These are phyloP conservation scores for Hyles euphorbiae DNA, from an alignment of 1,140 invertebrate species.

Conservation along the genomic window DNA sequence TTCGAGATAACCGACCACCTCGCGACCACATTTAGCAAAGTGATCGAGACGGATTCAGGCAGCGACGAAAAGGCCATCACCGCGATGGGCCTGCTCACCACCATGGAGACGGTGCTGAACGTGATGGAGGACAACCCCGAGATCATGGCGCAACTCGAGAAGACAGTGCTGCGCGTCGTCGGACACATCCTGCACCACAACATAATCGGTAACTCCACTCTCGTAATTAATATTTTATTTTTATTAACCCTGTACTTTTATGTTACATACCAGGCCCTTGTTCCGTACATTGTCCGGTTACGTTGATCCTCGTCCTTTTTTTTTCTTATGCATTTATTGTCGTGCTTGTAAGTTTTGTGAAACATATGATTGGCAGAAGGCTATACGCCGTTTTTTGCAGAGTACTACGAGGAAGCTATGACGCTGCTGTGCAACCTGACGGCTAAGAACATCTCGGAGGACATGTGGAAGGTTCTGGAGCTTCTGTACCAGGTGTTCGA, in stretches of 20 bases:
- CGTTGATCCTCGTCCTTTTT: too few species aligned
- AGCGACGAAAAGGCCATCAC: conserved; percentile 98
- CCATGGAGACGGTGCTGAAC: conserved; percentile 95
- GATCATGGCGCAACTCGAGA: conserved; percentile 93
- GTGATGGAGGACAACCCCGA: conserved; percentile 96
- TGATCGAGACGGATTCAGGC: conserved; percentile 89
- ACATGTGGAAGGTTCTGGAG: conserved; percentile 98
- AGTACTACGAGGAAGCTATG: conserved; percentile 98
- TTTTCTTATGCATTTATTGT: too few species aligned
- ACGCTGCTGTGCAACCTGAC: conserved; percentile 95
- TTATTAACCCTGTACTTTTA: too few species aligned
- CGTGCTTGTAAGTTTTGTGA: too few species aligned
- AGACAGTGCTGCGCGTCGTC: conserved; percentile 94
- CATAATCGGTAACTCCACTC: conserved; percentile 80
- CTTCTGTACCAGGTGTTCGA: conserved; percentile 87
- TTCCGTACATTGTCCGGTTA: too few species aligned
- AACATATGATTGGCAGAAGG: too few species aligned
- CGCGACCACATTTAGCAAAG: conserved; percentile 92
- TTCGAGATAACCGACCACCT: conserved; percentile 97
- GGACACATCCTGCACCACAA: conserved; percentile 90
- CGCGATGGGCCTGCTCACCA: conserved; percentile 97
- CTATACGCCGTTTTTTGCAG: conserved; percentile 69
- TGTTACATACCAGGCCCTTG: too few species aligned
- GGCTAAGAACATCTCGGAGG: conserved; percentile 89
- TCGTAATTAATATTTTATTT: too few species aligned